Evolutionary conservation across 2,888 invertebrate species (phyloP).

Genomic region (Cheilosia grossa): DNA sequence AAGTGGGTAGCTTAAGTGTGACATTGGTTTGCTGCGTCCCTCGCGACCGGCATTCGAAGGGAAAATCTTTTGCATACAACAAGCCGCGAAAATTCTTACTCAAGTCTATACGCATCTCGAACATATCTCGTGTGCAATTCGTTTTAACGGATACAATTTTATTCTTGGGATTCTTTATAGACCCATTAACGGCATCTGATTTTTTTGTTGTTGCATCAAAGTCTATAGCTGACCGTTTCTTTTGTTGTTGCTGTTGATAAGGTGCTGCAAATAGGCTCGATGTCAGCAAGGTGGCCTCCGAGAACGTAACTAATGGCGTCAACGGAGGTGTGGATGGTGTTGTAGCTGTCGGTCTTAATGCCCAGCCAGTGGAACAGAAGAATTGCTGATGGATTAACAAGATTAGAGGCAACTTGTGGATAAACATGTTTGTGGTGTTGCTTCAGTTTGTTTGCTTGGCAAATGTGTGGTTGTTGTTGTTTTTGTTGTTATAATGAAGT

Average conservation of each 20-base stretch:
- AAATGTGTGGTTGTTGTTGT: background rate
- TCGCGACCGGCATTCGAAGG: conserved; percentile 87
- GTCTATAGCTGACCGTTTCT: conserved; percentile 45
- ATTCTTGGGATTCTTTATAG: conserved; percentile 81
- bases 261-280: conserved; percentile 69
- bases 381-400: conserved; percentile 78
- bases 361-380: conserved; percentile 80
- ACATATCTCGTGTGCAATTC: conserved; percentile 86
- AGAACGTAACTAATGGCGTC: conserved; percentile 76
- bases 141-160: conserved; percentile 86
- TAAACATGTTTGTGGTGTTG: conserved; percentile 79
- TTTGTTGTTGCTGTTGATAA: conserved; percentile 48
- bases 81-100: conserved; percentile 86
- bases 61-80: conserved; percentile 90
- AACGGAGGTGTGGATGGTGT: conserved; percentile 72
- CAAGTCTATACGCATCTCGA: conserved; percentile 87
- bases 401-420: conserved; percentile 78
- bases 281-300: conserved; percentile 77
- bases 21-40: conserved; percentile 83
- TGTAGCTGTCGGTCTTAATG: conserved; percentile 78
- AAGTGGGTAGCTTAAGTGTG: conserved; percentile 80
- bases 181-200: conserved; percentile 45
- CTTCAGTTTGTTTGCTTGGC: conserved; percentile 56
- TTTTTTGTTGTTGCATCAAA: conserved; percentile 42
- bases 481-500: conserved; percentile 12